These are phyloP conservation scores for Microctonus aethiopoides DNA, from an alignment of 2,888 invertebrate genomes.

Conservation along the genomic window DNA sequence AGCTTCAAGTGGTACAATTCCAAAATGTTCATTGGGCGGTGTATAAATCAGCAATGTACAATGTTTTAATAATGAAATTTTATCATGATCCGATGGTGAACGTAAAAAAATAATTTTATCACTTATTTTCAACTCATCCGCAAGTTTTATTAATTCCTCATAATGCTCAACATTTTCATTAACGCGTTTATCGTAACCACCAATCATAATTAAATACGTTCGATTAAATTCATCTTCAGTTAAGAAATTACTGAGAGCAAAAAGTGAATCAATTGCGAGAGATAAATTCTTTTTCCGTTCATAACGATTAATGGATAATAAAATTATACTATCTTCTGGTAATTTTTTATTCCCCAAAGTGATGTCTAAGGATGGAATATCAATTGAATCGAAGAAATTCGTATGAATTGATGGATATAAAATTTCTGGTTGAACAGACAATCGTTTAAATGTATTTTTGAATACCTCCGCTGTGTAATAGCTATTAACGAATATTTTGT, in stretches of 20 bases:
- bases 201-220: conserved; percentile 91
- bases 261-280: conserved; percentile 85
- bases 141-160: conserved; percentile 77
- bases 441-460: conserved; percentile 82
- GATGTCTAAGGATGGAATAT: conserved; percentile 67
- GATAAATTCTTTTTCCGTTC: conserved; percentile 96
- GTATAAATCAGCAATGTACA: conserved; percentile 91
- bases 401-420: conserved; percentile 96
- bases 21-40: conserved; percentile 97
- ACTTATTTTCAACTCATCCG: conserved; percentile 74
- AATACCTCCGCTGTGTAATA: conserved; percentile 94
- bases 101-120: conserved; percentile 85
- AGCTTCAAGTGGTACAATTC: conserved; percentile 98
- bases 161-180: conserved; percentile 89
- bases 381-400: conserved; percentile 74
- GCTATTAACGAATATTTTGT: conserved; percentile 94
- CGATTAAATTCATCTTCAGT: conserved; percentile 72
- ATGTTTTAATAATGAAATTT: conserved; percentile 81
- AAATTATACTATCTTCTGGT: conserved; percentile 70
- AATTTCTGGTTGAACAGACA: conserved; percentile 79
- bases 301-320: conserved; percentile 96
- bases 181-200: conserved; percentile 93
- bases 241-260: conserved; percentile 72
- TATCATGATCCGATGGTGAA: conserved; percentile 88
- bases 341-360: conserved; percentile 68